phyloP scores from a whole-genome alignment of 2,888 invertebrate genomes.

The Eilema caniola region DNA sequence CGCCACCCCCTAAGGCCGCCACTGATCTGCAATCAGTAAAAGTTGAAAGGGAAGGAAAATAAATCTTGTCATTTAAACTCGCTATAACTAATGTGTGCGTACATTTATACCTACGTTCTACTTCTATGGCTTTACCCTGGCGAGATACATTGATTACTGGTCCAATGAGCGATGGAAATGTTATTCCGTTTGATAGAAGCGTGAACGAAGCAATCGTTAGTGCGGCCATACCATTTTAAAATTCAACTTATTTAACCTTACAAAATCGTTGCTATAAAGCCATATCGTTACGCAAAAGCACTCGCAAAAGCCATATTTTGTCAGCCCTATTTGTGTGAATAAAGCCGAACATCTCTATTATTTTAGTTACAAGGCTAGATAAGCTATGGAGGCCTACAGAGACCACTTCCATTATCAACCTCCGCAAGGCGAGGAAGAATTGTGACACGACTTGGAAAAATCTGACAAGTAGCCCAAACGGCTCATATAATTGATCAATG shows the following conservation, averaged over 20 bases:
- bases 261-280: slow-evolving; percentile 29
- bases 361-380: background rate
- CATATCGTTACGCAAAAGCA: background rate
- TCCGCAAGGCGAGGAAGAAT: background rate
- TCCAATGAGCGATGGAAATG: slow-evolving; percentile 14
- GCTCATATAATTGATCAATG: no score
- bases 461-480: no score
- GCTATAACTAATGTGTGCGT: background rate
- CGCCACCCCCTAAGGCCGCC: no score
- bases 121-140: background rate
- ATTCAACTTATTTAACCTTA: slow-evolving; percentile 43
- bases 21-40: no score
- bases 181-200: slow-evolving; percentile 21
- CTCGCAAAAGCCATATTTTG: background rate
- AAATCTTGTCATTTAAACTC: background rate
- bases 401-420: background rate
- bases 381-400: no score
- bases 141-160: slow-evolving; percentile 8
- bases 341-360: background rate
- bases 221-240: slow-evolving; percentile 39
- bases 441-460: background rate
- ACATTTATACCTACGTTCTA: background rate
- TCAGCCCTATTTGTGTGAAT: background rate
- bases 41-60: background rate
- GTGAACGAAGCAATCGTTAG: slow-evolving; percentile 34